Conservation (phyloP, 2,888 invertebrate genomes). For the Julus scandinavius region DNA sequence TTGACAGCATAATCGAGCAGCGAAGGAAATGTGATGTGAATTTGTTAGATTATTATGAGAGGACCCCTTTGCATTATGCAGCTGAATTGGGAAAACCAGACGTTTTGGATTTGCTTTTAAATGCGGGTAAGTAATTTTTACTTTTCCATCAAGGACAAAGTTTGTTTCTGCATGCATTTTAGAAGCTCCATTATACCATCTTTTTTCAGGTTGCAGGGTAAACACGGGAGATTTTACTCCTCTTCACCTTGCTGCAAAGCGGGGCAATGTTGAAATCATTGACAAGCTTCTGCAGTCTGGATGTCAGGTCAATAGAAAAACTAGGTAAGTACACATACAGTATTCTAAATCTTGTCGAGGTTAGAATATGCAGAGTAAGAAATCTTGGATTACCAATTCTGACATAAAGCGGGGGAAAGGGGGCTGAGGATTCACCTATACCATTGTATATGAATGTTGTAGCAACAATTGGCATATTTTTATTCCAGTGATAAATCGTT, state of each 20-base stretch:
- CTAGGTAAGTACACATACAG: slow-evolving; percentile 60
- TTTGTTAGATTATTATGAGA: slow-evolving; percentile 73
- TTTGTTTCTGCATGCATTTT: background rate
- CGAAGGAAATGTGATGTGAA: slow-evolving; percentile 70
- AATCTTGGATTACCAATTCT: too few relatives aligned
- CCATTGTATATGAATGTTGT: background rate
- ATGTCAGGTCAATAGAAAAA: slow-evolving; percentile 72
- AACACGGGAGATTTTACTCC: slow-evolving; percentile 77
- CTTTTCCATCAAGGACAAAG: background rate
- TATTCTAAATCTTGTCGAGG: background rate
- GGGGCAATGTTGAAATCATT: slow-evolving; percentile 71
- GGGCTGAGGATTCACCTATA: too few relatives aligned
- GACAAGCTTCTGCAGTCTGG: slow-evolving; percentile 67
- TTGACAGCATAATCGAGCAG: slow-evolving; percentile 60
- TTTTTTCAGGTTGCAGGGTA: slow-evolving; percentile 70
- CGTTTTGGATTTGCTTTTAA: slow-evolving; percentile 73
- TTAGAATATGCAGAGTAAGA: too few relatives aligned
- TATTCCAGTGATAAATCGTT: slow-evolving; percentile 68
- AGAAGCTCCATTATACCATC: background rate
- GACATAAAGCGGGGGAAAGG: too few relatives aligned
- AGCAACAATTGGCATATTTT: background rate
- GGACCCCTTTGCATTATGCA: slow-evolving; percentile 80
- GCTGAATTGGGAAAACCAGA: slow-evolving; percentile 75
- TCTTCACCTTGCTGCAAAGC: slow-evolving; percentile 75
- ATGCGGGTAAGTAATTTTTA: slow-evolving; percentile 69